These are phyloP conservation scores for Furnarius figulus DNA, from an alignment of 2,113 vertebrate species.

Conservation along the genomic window DNA sequence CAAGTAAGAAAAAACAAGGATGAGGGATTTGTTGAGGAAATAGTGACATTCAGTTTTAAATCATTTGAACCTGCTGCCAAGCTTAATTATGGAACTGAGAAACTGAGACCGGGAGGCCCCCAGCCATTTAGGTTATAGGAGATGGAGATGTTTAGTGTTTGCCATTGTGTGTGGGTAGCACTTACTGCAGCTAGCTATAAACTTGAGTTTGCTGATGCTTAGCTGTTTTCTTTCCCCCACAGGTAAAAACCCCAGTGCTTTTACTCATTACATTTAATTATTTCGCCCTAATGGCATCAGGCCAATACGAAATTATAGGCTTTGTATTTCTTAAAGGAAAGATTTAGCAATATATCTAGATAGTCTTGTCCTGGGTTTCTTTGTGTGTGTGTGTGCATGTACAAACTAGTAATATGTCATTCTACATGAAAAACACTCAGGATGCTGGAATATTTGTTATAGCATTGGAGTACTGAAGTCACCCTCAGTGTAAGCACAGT, in stretches of 20 bases:
- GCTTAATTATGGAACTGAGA: constrained; percentile 69
- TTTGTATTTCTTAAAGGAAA: constrained; percentile 27
- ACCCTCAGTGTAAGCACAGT: neutral
- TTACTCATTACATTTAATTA: constrained; percentile 27
- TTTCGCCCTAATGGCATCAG: constrained; percentile 46
- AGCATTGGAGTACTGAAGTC: neutral
- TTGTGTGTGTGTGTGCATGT: neutral
- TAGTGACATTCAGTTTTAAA: constrained; percentile 76
- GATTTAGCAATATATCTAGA: neutral
- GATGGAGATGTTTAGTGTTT: constrained; percentile 2
- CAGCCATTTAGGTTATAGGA: constrained; percentile 52
- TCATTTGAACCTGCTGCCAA: constrained; percentile 75
- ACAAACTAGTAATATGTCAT: neutral
- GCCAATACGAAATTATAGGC: constrained; percentile 36
- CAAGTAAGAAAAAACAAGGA: constrained; percentile 75
- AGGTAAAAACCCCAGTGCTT: neutral
- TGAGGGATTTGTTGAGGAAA: constrained; percentile 72
- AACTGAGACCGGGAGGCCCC: constrained; percentile 35
- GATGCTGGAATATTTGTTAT: neutral
- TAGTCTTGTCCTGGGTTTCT: neutral
- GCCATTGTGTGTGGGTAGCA: constrained; percentile 15
- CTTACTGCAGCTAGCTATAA: constrained; percentile 22
- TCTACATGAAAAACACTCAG: neutral
- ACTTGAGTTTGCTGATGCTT: constrained; percentile 39
- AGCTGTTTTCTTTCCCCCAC: constrained; percentile 12